Evolutionary conservation across 2,113 vertebrate genomes (phyloP), one percentile per base, ranked within the genome.

Genomic region (Albula glossodonta): DNA sequence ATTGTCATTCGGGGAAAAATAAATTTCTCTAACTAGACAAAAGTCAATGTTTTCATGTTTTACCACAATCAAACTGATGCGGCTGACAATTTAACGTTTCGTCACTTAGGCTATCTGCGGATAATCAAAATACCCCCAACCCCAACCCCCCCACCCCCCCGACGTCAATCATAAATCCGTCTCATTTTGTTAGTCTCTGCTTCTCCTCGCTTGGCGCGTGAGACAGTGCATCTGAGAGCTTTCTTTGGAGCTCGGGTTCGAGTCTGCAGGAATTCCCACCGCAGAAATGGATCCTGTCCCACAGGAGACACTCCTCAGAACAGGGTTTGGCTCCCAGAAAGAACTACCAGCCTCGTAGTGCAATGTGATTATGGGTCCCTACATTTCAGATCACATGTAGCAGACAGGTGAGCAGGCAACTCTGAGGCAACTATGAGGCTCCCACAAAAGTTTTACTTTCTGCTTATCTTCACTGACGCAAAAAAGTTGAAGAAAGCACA

Each of bases 41-140:
- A 96, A 96, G 95, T 97, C 94, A 95, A 95, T 96, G 95, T 97
- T 97, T 97, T 97, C 93, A 94, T 95, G 94, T 97, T 96, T 97
- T 95, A 94, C 94, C 95, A 93, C 95, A 97, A 96, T 96, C 95
- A 96, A 89, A 96, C 93, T 93, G 95, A 95, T 96, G 94, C 84
- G 90, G 94, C 91, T 96, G 96, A 96, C 96, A 97, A 96, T 95
- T 94, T 96, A 96, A 96, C 96, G 96, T 96, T 95, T 96, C 95
- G 96, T 95, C 92, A 95, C 92, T 91, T 95, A 94, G 93, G 95
- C 96, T 96, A 96, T 94, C 94, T 95, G 93, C 87, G 93, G 94
- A 95, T 96, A 96, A 95, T 94, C 93, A 94, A 90, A 91, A 94
- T 95, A 95, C 95, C 92, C 93, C 94, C 94, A 3, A 22, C 17